Evolutionary conservation across 2,797 vertebrate genomes (phyloP).

Genomic region (Uromys caudimaculatus): DNA sequence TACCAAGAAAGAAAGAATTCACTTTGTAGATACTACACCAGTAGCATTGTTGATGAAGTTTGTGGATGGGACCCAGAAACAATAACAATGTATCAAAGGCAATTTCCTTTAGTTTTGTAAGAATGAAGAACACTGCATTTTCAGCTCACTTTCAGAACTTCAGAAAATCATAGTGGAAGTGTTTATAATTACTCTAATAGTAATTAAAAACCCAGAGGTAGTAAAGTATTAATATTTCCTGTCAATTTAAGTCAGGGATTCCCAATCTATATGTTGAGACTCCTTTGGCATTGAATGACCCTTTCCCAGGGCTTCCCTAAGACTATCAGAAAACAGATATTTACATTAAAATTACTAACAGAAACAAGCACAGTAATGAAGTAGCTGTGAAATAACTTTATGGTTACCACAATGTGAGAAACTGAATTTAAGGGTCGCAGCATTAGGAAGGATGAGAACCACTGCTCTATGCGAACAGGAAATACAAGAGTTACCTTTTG

Average conservation of each 20-base stretch:
- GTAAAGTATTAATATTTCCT: constrained; percentile 6
- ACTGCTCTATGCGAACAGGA: not conserved
- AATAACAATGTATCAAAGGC: not conserved
- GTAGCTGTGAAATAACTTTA: not conserved
- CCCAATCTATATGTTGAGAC: not conserved
- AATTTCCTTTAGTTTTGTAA: not conserved
- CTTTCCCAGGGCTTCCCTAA: not conserved
- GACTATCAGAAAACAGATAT: not conserved
- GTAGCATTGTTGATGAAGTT: not conserved
- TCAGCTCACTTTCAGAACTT: not conserved
- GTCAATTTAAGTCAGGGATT: not conserved
- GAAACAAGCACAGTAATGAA: not conserved
- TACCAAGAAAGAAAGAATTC: not conserved
- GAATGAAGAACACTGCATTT: not conserved
- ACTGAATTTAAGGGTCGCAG: not conserved
- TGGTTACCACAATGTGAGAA: not conserved
- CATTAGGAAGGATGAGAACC: not conserved
- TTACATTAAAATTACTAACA: not conserved
- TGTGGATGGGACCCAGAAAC: not conserved
- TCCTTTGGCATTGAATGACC: not conserved
- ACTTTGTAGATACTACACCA: not conserved
- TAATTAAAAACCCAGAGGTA: constrained; percentile 1
- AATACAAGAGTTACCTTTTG: not conserved
- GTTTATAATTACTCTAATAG: not conserved
- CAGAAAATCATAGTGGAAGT: not conserved